Evolutionary conservation across 2,797 vertebrate genomes (phyloP).

Genomic region (Micropoecilia bifurca): DNA sequence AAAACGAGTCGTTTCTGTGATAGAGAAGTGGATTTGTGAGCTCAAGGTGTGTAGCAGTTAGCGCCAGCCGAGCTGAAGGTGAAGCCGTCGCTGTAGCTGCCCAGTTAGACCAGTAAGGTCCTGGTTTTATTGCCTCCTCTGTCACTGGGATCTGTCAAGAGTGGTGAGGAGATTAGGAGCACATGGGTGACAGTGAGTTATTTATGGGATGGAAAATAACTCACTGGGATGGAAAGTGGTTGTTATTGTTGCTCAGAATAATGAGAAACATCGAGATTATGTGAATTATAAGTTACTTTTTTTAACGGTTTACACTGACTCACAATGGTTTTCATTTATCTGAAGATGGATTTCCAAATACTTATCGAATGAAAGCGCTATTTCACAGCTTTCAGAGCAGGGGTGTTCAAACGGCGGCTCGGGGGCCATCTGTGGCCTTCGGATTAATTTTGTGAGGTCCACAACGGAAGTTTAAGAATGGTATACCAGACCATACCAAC

Average conservation of each 20-base stretch:
- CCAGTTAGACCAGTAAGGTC: background rate
- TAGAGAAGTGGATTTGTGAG: slow-evolving; percentile 33
- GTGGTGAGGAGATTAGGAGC: slow-evolving; percentile 53
- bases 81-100: slow-evolving; percentile 28
- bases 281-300: background rate
- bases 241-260: background rate
- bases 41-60: slow-evolving; percentile 53
- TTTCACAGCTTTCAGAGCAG: background rate
- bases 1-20: background rate
- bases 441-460: no score
- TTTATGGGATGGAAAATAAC: no score
- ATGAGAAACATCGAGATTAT: background rate
- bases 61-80: slow-evolving; percentile 44
- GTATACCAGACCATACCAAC: no score
- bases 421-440: background rate
- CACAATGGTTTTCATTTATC: background rate
- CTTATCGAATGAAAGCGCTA: background rate
- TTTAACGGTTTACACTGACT: background rate
- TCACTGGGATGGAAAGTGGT: slow-evolving; percentile 10
- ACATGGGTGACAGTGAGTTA: slow-evolving; percentile 72
- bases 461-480: background rate
- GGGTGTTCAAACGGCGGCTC: background rate
- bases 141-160: slow-evolving; percentile 53
- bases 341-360: background rate
- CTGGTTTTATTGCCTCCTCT: slow-evolving; percentile 53